Base-by-base conservation (phyloP, 2,113 vertebrate genomes). In the Tinamus guttatus region DNA sequence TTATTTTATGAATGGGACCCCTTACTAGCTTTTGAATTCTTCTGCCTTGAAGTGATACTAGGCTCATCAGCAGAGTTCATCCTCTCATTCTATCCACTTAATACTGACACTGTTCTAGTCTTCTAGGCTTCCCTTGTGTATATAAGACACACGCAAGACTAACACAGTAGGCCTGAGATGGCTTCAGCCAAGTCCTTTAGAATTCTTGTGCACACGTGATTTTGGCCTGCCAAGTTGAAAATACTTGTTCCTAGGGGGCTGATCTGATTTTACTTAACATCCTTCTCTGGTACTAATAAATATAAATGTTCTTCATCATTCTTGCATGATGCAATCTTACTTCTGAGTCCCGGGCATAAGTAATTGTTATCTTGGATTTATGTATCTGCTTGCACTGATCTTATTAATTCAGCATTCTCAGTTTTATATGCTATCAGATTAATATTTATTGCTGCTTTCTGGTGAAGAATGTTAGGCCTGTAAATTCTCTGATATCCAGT, bases 241-340 rank as follows among this genome's bases (percentile, higher is more conserved):
- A 18, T 45, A 38, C 78, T 92, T 63, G 27, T 47, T 97, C 95
- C 89, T 94, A 87, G 43, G 93, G 70, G 93, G 77, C 84, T 45
- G 84, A 77, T 95, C 67, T 62, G 70, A 89, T 87, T 95, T 94
- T 89, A 80, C 92, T 87, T 49, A 82, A 24, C 67, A 69, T 89
- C 40, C 60, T 93, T 67, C 94, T 97, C 92, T 91, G 93, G 91
- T 95, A 38, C 70, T 87, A 94, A 91, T 95, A 94, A 92, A 95
- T 58, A 43, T 32, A 91, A 80, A 78, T 69, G 78, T 80, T 93
- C 80, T 92, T 94, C 74, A 65, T 56, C 27, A 65, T 92, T 92
- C 30, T 82, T 79, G 87, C 49, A 81, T 89, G 65, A 47, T 82
- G 74, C 67, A 89, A 58, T 73, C 84, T 92, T 43, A 85, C 84